These are phyloP conservation scores for Podiceps cristatus DNA, from an alignment of 2,113 vertebrate species.

Conservation along the genomic window DNA sequence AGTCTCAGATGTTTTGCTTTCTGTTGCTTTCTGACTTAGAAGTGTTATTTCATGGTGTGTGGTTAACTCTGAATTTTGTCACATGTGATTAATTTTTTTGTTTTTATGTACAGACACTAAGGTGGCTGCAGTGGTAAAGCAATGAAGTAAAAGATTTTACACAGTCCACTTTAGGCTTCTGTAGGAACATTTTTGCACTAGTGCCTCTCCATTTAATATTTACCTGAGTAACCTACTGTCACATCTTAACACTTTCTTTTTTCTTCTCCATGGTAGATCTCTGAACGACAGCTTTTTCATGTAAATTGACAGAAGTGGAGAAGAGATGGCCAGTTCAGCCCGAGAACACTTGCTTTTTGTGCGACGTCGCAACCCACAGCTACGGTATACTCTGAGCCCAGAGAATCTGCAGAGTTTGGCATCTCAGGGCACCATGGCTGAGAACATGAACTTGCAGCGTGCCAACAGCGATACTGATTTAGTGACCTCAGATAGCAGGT, in stretches of 20 bases:
- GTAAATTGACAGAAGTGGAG: background rate
- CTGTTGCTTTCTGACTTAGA: background rate
- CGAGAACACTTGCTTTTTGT: conserved; percentile 90
- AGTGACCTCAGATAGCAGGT: conserved; percentile 94
- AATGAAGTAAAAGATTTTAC: background rate
- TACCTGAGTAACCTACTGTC: background rate
- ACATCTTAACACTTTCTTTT: background rate
- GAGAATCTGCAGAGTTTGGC: conserved; percentile 93
- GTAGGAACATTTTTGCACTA: background rate
- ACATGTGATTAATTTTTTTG: background rate
- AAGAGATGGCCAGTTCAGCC: conserved; percentile 84
- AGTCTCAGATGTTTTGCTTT: background rate
- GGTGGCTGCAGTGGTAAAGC: background rate
- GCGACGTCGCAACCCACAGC: conserved; percentile 89
- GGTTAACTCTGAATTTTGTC: background rate
- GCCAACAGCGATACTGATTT: conserved; percentile 98
- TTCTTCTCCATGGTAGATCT: conserved; percentile 40
- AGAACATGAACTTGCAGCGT: conserved; percentile 85
- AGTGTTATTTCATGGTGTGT: background rate
- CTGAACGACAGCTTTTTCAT: conserved; percentile 51
- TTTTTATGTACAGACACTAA: background rate
- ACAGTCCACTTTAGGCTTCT: background rate
- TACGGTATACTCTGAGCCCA: conserved; percentile 93
- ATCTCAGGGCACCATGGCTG: conserved; percentile 80
- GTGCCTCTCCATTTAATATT: background rate